Conservation (phyloP, 2,113 vertebrate species). For the Notarius quadriscutis region DNA sequence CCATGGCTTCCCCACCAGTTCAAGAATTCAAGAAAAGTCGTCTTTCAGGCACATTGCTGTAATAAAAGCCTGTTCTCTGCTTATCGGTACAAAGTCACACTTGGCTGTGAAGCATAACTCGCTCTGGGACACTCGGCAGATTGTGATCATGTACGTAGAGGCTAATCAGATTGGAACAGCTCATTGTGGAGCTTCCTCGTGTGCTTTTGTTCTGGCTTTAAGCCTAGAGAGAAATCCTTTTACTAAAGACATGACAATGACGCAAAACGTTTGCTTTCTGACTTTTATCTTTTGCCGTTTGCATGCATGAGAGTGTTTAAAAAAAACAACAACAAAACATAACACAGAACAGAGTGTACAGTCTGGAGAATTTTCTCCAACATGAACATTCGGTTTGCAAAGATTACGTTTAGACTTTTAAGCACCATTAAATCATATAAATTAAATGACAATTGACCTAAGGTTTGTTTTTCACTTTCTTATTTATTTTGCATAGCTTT, state of each 20-base stretch:
- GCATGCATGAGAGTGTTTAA: not conserved
- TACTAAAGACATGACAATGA: constrained; percentile 9
- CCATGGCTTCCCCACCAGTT: not conserved
- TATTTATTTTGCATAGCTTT: not conserved
- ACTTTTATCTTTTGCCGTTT: not conserved
- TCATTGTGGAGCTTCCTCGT: constrained; percentile 8
- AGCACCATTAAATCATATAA: not conserved
- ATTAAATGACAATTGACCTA: not conserved
- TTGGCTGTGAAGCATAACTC: constrained; percentile 18
- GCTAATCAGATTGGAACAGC: constrained; percentile 42
- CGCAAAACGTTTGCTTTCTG: not conserved
- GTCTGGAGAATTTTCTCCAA: not conserved
- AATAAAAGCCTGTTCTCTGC: no score
- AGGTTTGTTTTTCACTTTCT: not conserved
- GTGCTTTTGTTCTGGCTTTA: constrained; percentile 16
- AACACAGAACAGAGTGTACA: not conserved
- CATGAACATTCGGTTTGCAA: not conserved
- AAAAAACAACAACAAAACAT: not conserved
- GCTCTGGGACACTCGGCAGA: constrained; percentile 28
- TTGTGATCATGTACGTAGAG: constrained; percentile 5
- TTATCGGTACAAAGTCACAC: not conserved
- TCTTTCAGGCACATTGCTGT: not conserved
- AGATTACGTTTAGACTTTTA: not conserved
- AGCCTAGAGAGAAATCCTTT: constrained; percentile 4
- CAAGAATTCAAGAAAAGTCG: constrained; percentile 2